A percentile compares a stretch with the other conserved stretches of the same genome.
phyloP scores from a whole-genome alignment of 92 coral and sea anemone genomes.

The Porites lobata region DNA sequence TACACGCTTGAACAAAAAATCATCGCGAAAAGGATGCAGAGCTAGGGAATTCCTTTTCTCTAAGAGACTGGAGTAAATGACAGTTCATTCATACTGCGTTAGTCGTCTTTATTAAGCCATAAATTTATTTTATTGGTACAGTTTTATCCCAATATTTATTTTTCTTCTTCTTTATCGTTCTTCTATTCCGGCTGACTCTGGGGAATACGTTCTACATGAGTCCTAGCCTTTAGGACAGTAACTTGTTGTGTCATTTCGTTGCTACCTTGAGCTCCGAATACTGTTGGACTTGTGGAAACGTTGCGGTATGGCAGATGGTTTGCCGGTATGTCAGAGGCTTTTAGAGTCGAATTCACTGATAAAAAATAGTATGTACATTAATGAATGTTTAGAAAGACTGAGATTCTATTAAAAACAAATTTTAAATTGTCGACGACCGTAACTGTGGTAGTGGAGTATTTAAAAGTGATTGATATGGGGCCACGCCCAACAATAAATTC shows the following conservation, averaged over 20 bases:
- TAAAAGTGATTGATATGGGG: too few relatives aligned
- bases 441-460: too few relatives aligned
- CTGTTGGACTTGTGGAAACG: not conserved
- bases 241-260: not conserved
- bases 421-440: not conserved
- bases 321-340: not conserved
- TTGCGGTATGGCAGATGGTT: not conserved
- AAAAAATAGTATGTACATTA: not conserved
- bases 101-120: too few relatives aligned
- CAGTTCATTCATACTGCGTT: too few relatives aligned
- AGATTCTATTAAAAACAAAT: not conserved
- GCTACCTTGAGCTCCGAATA: slow-evolving; percentile 10
- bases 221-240: not conserved
- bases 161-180: not conserved
- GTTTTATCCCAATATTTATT: not conserved
- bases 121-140: not conserved
- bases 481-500: too few relatives aligned
- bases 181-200: not conserved
- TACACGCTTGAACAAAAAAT: too few relatives aligned
- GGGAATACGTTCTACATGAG: not conserved
- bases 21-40: too few relatives aligned
- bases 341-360: slow-evolving; percentile 37
- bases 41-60: too few relatives aligned
- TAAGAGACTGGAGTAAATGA: too few relatives aligned
- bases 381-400: not conserved